phyloP scores from a whole-genome alignment of 2,113 vertebrate genomes.

The Boulengeromyrus knoepffleri region DNA sequence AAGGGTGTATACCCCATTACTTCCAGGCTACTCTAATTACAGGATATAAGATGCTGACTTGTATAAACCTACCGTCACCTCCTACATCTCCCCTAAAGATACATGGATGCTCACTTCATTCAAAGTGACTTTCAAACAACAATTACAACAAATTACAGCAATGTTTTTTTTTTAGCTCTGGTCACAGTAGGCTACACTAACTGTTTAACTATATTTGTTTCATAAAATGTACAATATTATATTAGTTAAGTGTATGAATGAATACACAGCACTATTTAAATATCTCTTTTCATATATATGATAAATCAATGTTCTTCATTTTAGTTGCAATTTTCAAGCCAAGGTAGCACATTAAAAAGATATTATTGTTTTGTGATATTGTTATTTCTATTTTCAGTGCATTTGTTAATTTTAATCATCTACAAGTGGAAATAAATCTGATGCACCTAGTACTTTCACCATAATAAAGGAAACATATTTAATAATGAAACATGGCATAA shows the following conservation, averaged over 20 bases:
- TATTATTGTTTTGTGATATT: no score
- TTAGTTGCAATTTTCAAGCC: no score
- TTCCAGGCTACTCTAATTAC: constrained; percentile 7
- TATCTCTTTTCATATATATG: not conserved
- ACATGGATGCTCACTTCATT: constrained; percentile 5
- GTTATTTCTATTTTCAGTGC: no score
- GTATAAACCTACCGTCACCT: not conserved
- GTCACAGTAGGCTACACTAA: not conserved
- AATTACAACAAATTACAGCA: not conserved
- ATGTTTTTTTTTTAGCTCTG: not conserved
- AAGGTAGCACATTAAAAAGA: no score
- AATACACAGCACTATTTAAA: not conserved
- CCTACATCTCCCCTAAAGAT: not conserved
- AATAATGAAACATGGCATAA: no score
- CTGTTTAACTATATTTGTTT: not conserved
- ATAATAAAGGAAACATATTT: no score
- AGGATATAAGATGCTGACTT: constrained; percentile 14
- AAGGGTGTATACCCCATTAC: not conserved
- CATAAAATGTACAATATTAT: not conserved
- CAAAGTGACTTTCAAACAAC: not conserved
- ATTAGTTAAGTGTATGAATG: not conserved
- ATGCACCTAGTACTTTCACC: no score
- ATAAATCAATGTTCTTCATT: no score
- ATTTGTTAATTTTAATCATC: no score
- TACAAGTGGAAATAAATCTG: no score